Conservation (phyloP, 2,888 invertebrate genomes). For the Lithophane leautieri region DNA sequence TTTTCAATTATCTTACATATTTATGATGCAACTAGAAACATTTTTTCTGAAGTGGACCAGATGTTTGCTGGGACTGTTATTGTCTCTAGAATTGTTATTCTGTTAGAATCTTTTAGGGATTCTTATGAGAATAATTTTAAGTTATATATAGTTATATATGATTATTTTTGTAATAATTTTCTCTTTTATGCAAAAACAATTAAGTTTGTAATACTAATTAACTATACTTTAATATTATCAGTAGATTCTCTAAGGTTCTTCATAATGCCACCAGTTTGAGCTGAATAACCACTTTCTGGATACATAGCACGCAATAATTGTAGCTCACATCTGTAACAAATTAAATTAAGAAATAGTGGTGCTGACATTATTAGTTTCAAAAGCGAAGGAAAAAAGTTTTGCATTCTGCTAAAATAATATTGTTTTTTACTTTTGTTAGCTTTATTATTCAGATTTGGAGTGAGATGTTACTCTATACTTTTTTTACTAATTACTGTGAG, state of each 20-base stretch:
- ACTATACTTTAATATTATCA: constrained; percentile 93
- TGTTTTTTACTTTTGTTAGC: not conserved
- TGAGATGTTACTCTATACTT: not conserved
- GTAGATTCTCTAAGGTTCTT: constrained; percentile 95
- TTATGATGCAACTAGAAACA: not conserved
- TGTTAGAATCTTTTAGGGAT: not conserved
- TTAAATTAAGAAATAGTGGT: not conserved
- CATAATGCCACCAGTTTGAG: constrained; percentile 96
- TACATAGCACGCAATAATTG: constrained; percentile 93
- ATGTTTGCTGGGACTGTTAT: not conserved
- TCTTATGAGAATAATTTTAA: too few relatives aligned
- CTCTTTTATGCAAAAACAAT: too few relatives aligned
- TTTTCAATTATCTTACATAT: too few relatives aligned
- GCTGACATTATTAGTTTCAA: not conserved
- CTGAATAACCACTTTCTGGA: constrained; percentile 95
- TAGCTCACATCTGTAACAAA: constrained; percentile 89
- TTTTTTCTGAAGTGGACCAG: not conserved
- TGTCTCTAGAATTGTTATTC: not conserved
- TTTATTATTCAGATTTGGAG: not conserved
- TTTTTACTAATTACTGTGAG: not conserved
- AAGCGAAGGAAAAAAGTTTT: too few relatives aligned
- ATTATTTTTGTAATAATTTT: not conserved
- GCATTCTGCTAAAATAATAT: too few relatives aligned
- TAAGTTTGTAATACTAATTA: too few relatives aligned
- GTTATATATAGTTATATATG: too few relatives aligned